Base-by-base conservation (phyloP, 1,140 invertebrate species). In the Hormaphis cornu region DNA sequence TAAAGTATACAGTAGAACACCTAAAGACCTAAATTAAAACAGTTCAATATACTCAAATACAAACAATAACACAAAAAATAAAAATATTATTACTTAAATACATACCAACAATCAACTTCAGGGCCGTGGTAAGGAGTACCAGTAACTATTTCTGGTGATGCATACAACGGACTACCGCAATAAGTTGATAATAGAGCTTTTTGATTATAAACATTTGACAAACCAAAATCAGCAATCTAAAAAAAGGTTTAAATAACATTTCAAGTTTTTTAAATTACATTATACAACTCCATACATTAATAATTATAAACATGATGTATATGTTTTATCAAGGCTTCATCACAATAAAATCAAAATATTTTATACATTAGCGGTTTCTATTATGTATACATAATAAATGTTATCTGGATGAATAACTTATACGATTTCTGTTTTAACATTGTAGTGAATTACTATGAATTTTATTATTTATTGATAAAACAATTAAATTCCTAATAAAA, bases 91-190 rank as follows among this genome's bases (percentile, higher is more conserved):
- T 4, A 24, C 24, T 50, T 24, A 24, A 14, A 22, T 42, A 48
- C 71, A 74, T 71, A 79, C 79, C 79, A 80, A 63, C 80, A 80
- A 71, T 80, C 78, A 72, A 86, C 84, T 84, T 98, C 95, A 8
- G 96, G 95, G n/a, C 96, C 96, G 75, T 91, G 89, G 77, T 99
- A 99, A 1, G 96, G 95, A 20, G 89, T 93, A 70, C 96, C 97
- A 80, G 94, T 93, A 10, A 99, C 96, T 73, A 99, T 99, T 82
- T 99, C 97, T 0, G 97, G 97, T 53, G 95, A 98, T 14, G 96
- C 96, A 77, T 99, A 99, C 8, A 99, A 78, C 1, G 97, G 96
- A 76, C 93, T 96, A 6, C 97, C 97, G 80, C 97, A 99, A 80
- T 97, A 99, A 30, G 97, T 99, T 69, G 86, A 89, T 71, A 98